Evolutionary conservation across 2,888 invertebrate genomes (phyloP), one percentile per base, ranked within the genome.

Genomic region (Lepidochitona cinerea): DNA sequence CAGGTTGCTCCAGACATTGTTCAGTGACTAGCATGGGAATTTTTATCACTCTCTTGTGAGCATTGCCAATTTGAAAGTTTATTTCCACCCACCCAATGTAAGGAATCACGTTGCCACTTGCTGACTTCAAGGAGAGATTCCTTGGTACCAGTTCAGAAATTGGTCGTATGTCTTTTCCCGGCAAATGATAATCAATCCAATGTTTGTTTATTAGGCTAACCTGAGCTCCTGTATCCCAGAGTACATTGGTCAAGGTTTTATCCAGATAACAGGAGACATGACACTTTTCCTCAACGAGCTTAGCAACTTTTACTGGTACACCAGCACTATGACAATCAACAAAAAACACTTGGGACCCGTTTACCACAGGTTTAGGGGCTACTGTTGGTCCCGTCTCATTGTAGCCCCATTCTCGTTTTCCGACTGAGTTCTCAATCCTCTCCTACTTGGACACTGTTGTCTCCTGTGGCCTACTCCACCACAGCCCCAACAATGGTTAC

Each of bases 11-110:
- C 32, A 59, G 18, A 14, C 12, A 29, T 9, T 66, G 1, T n/a
- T n/a, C 14, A 23, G 1, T 37, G 37, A 66, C 35, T 14, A 66
- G 26, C 18, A 66, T 36, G 35, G 66, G 66, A 35, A 36, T 37
- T 66, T 12, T 18, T 37, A 66, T 37, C 37, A 12, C 26, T 1
- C 37, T 35, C 9, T 26, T 29, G 18, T 18, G 1, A 23, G n/a
- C 37, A n/a, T n/a, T 7, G 29, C 4, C 35, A 23, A 26, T 59
- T 29, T 29, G 4, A 37, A 66, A 66, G 14, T 66, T 37, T 18
- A 66, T 37, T 2, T 66, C 66, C 14, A 66, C 37, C 66, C 66
- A 66, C 37, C 66, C 66, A 23, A 3, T 23, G 29, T 66, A 66
- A 18, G 66, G 35, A 66, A 66, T 66, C 3, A 23, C 14, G 1